These are phyloP conservation scores for Petaurus breviceps DNA, from an alignment of 2,113 vertebrate genomes.

Conservation along the genomic window DNA sequence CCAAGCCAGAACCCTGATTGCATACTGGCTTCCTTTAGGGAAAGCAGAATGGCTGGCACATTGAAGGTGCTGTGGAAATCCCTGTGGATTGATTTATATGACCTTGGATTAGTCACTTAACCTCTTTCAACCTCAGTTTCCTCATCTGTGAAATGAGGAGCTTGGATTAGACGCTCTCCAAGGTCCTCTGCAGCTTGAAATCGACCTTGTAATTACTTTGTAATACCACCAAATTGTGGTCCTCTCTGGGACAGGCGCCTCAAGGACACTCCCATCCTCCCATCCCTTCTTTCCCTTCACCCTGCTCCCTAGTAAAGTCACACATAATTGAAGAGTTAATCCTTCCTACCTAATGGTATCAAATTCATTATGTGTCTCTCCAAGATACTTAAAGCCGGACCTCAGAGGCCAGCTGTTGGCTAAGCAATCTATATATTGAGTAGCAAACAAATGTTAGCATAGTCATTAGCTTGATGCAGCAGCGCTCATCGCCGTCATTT, in stretches of 20 bases:
- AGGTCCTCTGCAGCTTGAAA: neutral
- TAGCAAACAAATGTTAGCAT: slow-evolving; percentile 49
- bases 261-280: neutral
- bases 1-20: neutral
- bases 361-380: neutral
- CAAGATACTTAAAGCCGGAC: accelerated
- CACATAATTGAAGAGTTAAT: neutral
- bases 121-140: neutral
- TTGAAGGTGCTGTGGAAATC: neutral
- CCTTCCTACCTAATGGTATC: neutral
- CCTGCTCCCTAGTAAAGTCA: neutral
- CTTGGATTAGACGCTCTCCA: neutral
- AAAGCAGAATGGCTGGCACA: neutral
- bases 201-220: neutral
- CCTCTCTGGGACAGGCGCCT: neutral
- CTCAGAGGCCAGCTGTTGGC: slow-evolving; percentile 46
- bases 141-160: neutral
- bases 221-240: neutral
- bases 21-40: neutral
- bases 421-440: slow-evolving; percentile 55
- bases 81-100: neutral
- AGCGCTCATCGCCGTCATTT: slow-evolving; percentile 31
- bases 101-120: neutral
- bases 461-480: slow-evolving; percentile 34
- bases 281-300: neutral